Base-by-base conservation (phyloP, 30 jellyfish, hydroid and myxozoan genomes). In the Cassiopea xamachana region DNA sequence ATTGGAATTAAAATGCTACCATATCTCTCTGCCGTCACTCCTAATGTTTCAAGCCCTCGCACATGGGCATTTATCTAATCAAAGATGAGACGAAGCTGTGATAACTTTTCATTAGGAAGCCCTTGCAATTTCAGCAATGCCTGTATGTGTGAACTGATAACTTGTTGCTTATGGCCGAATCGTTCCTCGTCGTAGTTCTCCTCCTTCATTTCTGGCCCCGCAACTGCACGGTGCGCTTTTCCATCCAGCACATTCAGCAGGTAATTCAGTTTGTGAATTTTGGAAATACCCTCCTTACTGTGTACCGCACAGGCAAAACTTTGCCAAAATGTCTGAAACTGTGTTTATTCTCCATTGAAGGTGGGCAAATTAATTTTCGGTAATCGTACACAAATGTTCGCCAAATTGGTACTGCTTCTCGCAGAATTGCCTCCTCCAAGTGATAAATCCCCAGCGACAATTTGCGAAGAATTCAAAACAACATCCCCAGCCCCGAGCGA, bases 141-240 rank as follows among this genome's bases (percentile, higher is more conserved):
- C 59, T 73, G 59, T 59, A 73, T 73, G 13, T 73, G 83, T 13
- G 83, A 14, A 13, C 51, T 73, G 59, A 73, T 73, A 73, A 73
- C 13, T 4, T 73, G 59, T 73, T 73, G 83, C 59, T 14, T 27
- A 48, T 73, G 16, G 48, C 83, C 83, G 59, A 73, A 73, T 48
- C 83, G 83, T 27, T 44, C 51, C 59, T 73, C 39, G 39, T 73
- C 83, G 39, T 73, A 73, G 51, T 73, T 73, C 59, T 73, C 83
- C 3, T 18, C 83, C 61, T 48, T 44, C 51, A 16, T 18, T 55
- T 73, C 83, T 3, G 39, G 59, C 39, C 59, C 83, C 7, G 48
- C 50, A 16, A 73, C 39, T 14, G 83, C 59, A 2, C 39, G 48
- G 59, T 27, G 51, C 48, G 79, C 48, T 18, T 17, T 43, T 69